phyloP scores from a whole-genome alignment of 2,888 invertebrate genomes.

The Pseudanteris insignis region DNA sequence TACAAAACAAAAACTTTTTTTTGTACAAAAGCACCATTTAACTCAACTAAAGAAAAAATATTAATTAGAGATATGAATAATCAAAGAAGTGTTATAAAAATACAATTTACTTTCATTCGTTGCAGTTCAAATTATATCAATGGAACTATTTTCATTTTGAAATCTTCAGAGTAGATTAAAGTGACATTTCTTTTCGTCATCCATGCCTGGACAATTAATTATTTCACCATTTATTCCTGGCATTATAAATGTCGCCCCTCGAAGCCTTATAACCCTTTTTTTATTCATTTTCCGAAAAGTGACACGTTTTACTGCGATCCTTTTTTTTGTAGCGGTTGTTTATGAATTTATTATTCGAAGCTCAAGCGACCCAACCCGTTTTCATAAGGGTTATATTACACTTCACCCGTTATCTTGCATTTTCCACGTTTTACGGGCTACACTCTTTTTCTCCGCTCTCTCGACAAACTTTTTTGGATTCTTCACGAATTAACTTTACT shows the following conservation, averaged over 20 bases:
- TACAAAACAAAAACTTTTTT: too few relatives aligned
- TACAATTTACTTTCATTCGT: too few relatives aligned
- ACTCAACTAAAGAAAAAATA: too few relatives aligned
- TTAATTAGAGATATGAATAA: too few relatives aligned
- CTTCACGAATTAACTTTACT: slow-evolving; percentile 59
- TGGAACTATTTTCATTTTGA: too few relatives aligned
- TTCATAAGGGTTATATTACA: slow-evolving; percentile 50
- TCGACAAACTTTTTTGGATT: slow-evolving; percentile 34
- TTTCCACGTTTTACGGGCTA: slow-evolving; percentile 48
- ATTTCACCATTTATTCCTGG: slow-evolving; percentile 14
- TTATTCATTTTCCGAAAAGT: slow-evolving; percentile 30
- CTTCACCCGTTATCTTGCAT: slow-evolving; percentile 50
- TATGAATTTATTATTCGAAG: slow-evolving; percentile 61
- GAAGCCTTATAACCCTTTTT: slow-evolving; percentile 21
- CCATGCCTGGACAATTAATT: slow-evolving; percentile 16
- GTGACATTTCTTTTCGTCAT: too few relatives aligned
- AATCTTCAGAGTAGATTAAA: too few relatives aligned
- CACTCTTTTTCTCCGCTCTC: slow-evolving; percentile 34
- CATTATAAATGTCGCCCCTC: slow-evolving; percentile 9
- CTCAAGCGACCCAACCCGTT: slow-evolving; percentile 48
- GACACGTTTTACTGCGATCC: slow-evolving; percentile 44
- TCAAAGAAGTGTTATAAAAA: too few relatives aligned
- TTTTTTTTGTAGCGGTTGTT: slow-evolving; percentile 54
- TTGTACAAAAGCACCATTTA: too few relatives aligned
- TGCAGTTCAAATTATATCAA: too few relatives aligned